Evolutionary conservation across 1,140 invertebrate genomes (phyloP).

Genomic region (Acromyrmex echinatior): DNA sequence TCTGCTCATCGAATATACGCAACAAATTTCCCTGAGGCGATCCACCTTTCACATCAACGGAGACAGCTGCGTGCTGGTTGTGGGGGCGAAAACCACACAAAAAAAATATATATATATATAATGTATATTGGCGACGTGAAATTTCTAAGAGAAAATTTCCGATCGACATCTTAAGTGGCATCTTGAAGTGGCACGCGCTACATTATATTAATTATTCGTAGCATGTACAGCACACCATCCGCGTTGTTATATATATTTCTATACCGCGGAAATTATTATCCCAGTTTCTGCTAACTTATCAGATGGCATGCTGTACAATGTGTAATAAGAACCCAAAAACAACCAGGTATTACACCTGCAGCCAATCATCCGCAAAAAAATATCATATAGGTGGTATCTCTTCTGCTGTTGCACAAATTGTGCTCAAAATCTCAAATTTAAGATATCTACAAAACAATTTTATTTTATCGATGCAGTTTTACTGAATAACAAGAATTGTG

Average conservation of each 20-base stretch:
- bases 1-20: slow-evolving; percentile 43
- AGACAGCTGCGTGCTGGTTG: slow-evolving; percentile 60
- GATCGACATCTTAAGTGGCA: slow-evolving; percentile 33
- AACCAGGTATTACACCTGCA: slow-evolving; percentile 45
- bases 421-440: slow-evolving; percentile 12
- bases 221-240: background rate
- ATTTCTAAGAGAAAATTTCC: slow-evolving; percentile 38
- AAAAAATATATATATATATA: background rate
- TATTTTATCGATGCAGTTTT: background rate
- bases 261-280: slow-evolving; percentile 45
- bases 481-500: background rate
- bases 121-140: slow-evolving; percentile 7
- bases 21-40: slow-evolving; percentile 55
- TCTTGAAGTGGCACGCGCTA: slow-evolving; percentile 13
- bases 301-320: slow-evolving; percentile 50
- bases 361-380: slow-evolving; percentile 51
- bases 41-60: slow-evolving; percentile 58
- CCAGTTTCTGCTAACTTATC: slow-evolving; percentile 43
- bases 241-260: slow-evolving; percentile 38
- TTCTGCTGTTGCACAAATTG: background rate
- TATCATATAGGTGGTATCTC: background rate
- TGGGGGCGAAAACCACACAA: slow-evolving; percentile 13
- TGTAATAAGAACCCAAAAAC: slow-evolving; percentile 32
- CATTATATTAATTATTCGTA: slow-evolving; percentile 54
- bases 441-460: background rate